These are phyloP conservation scores for Bolinopsis microptera DNA, from an alignment of 37 sponge, comb jelly and placozoan species.

Conservation along the genomic window DNA sequence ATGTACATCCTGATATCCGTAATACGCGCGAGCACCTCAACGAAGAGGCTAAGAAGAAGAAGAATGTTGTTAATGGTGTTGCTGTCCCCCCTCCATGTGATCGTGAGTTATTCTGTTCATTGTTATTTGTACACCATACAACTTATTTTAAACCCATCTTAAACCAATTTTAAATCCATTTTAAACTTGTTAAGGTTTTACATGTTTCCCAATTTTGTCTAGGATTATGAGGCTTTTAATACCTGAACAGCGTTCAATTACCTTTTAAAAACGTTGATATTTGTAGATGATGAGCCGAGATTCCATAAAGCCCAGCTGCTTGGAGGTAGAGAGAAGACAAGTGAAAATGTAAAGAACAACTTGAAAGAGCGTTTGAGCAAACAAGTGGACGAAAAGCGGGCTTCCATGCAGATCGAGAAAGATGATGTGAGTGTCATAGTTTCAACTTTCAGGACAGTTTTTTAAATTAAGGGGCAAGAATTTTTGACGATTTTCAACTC, in stretches of 20 bases:
- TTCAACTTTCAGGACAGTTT: background rate
- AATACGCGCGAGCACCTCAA: background rate
- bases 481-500: no score
- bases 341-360: background rate
- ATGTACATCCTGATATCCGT: conserved; percentile 2
- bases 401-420: background rate
- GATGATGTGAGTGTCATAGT: background rate
- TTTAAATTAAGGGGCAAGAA: no score
- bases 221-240: no score
- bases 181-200: no score
- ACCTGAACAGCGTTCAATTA: no score
- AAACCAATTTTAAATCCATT: background rate
- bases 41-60: background rate
- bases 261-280: no score
- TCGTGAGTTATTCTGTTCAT: background rate
- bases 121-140: background rate
- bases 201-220: no score
- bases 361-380: background rate
- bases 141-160: background rate
- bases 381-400: conserved; percentile 2
- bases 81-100: no score
- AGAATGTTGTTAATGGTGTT: background rate
- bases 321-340: conserved; percentile 28
- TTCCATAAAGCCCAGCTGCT: conserved; percentile 32
- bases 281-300: background rate